phyloP scores from a whole-genome alignment of 2,797 vertebrate genomes.

The Tadarida brasiliensis region DNA sequence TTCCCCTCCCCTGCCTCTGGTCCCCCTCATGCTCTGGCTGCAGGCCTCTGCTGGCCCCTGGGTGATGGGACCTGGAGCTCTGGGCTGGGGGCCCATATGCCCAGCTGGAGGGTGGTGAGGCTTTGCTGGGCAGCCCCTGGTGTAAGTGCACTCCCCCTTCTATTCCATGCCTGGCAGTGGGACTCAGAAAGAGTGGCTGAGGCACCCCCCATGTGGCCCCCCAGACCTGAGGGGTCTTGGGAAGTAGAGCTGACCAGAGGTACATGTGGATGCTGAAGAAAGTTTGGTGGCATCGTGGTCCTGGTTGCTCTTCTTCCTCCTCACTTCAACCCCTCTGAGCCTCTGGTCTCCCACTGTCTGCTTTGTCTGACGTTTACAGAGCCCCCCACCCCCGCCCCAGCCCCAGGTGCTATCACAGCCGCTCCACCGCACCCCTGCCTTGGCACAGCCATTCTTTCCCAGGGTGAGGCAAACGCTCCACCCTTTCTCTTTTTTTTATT shows the following conservation, averaged over 20 bases:
- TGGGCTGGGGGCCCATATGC: neutral
- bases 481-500: neutral
- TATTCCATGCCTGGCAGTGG: neutral
- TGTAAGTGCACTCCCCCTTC: neutral
- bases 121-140: neutral
- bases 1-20: neutral
- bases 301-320: neutral
- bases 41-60: neutral
- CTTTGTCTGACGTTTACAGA: neutral
- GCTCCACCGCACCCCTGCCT: neutral
- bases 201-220: fast-evolving
- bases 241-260: neutral
- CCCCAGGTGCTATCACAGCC: neutral
- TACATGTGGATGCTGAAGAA: neutral
- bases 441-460: neutral
- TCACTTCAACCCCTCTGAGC: neutral
- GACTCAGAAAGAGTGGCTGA: neutral
- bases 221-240: neutral
- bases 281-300: neutral
- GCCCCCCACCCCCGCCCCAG: neutral
- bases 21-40: neutral
- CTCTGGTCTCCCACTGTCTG: neutral
- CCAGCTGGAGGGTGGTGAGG: neutral
- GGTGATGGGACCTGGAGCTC: neutral
- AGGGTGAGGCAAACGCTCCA: neutral